These are phyloP conservation scores for Archips crataeganus DNA, from an alignment of 2,888 invertebrate species.

Conservation along the genomic window DNA sequence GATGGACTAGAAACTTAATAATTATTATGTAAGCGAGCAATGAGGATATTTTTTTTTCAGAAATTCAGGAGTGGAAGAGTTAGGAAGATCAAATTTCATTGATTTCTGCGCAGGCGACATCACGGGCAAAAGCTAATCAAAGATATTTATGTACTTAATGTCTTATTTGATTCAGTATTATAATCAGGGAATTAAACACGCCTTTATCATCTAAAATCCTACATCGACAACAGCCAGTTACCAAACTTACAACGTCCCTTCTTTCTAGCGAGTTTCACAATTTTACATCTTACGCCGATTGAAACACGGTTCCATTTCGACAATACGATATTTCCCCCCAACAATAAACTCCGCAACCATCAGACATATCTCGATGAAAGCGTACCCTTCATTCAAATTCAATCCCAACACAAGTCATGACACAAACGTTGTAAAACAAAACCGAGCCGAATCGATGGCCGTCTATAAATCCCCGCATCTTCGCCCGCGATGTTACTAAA, in stretches of 20 bases:
- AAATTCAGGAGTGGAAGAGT: too few relatives aligned
- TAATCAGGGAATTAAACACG: too few relatives aligned
- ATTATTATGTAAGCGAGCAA: too few relatives aligned
- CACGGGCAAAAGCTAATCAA: too few relatives aligned
- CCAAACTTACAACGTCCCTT: not conserved
- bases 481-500: slow-evolving; percentile 72
- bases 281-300: not conserved
- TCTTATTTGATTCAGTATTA: too few relatives aligned
- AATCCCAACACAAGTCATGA: slow-evolving; percentile 5
- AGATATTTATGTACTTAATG: too few relatives aligned
- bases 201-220: too few relatives aligned
- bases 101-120: too few relatives aligned
- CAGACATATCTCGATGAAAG: not conserved
- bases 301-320: not conserved
- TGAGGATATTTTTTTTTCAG: too few relatives aligned
- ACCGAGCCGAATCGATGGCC: slow-evolving; percentile 34
- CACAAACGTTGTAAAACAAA: slow-evolving; percentile 27
- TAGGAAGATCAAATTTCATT: too few relatives aligned
- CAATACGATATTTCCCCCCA: not conserved
- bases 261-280: not conserved
- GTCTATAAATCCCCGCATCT: slow-evolving; percentile 64
- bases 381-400: not conserved
- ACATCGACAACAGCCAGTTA: not conserved
- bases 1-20: too few relatives aligned
- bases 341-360: not conserved